phyloP scores from a whole-genome alignment of 2,113 vertebrate species.

The Heterotilapia buettikoferi region DNA sequence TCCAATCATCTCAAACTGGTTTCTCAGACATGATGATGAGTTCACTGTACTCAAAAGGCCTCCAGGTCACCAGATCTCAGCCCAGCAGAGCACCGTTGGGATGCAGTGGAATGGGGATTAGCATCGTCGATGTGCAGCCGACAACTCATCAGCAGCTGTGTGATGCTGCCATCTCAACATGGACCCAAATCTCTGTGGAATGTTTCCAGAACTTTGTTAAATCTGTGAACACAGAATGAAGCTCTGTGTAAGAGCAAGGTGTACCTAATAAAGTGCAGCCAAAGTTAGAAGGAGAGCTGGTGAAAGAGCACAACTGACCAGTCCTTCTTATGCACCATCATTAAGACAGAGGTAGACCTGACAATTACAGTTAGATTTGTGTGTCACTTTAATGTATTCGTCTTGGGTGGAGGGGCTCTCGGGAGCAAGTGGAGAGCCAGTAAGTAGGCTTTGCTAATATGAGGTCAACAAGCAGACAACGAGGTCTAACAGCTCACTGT shows the following conservation, averaged over 20 bases:
- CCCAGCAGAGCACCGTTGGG: not conserved
- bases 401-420: not conserved
- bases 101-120: not conserved
- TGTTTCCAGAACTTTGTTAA: not conserved
- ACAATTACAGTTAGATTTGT: not conserved
- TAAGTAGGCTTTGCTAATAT: not conserved
- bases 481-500: not conserved
- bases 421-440: not conserved
- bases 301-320: not conserved
- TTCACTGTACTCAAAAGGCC: not conserved
- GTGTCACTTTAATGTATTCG: not conserved
- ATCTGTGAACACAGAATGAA: not conserved
- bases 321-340: not conserved
- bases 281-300: not conserved
- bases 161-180: not conserved
- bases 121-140: not conserved
- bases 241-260: not conserved
- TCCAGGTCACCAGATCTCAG: not conserved
- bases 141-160: not conserved
- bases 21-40: not conserved
- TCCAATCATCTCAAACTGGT: not conserved
- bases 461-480: not conserved
- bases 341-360: not conserved
- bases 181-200: not conserved
- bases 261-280: not conserved